Evolutionary conservation across 2,888 invertebrate genomes (phyloP).

Genomic region (Amphiduros pacificus): DNA sequence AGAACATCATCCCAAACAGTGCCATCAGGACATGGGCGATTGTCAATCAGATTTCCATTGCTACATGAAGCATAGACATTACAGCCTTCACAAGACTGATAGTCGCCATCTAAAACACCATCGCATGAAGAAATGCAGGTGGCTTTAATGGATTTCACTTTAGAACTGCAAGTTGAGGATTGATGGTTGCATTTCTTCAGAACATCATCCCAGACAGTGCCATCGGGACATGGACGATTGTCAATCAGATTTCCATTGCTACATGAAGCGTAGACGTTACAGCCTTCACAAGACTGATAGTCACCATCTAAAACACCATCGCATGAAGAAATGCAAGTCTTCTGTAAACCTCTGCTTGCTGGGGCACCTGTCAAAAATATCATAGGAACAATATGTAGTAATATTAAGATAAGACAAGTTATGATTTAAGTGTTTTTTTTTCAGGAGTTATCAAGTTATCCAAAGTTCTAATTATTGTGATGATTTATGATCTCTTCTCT

Average conservation of each 20-base stretch:
- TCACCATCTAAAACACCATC: background rate
- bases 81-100: constrained; percentile 5
- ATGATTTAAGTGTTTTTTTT: too few species aligned
- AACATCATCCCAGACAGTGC: constrained; percentile 6
- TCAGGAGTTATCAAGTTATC: too few species aligned
- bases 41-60: background rate
- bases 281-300: background rate
- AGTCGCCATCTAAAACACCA: background rate
- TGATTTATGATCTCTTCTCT: too few species aligned
- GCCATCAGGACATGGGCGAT: constrained; percentile 31
- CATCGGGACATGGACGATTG: background rate
- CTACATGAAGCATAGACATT: constrained; percentile 5
- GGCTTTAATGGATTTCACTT: too few species aligned
- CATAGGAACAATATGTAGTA: too few species aligned
- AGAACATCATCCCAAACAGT: constrained; percentile 37
- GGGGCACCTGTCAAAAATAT: too few species aligned
- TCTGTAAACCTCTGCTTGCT: too few species aligned
- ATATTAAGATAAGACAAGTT: too few species aligned
- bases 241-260: background rate
- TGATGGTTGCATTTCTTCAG: constrained; percentile 3
- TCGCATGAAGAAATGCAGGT: too few species aligned
- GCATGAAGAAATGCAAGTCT: background rate
- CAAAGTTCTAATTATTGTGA: too few species aligned
- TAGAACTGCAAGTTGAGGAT: constrained; percentile 7
- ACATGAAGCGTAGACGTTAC: background rate